phyloP scores from a whole-genome alignment of 2,797 vertebrate genomes.

The Arremon aurantiirostris region DNA sequence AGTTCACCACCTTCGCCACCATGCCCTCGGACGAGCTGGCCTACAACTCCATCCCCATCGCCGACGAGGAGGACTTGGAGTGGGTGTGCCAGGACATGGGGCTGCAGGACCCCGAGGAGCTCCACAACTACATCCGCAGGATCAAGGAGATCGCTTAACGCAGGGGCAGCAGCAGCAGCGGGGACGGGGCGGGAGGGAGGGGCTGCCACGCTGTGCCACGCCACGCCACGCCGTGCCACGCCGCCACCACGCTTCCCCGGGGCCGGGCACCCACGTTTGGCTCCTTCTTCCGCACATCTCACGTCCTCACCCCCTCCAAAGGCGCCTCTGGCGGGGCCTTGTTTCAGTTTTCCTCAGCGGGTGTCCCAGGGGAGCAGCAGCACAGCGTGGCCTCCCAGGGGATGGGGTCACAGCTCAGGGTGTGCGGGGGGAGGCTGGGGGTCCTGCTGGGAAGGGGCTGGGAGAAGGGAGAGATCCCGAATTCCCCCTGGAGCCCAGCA shows the following conservation, averaged over 20 bases:
- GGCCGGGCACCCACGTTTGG: background rate
- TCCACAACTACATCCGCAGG: slow-evolving; percentile 94
- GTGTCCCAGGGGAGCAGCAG: background rate
- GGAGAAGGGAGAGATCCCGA: background rate
- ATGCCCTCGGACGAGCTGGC: slow-evolving; percentile 93
- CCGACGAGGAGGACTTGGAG: slow-evolving; percentile 95
- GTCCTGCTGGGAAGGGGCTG: background rate
- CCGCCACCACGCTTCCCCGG: background rate
- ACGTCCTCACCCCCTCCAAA: background rate
- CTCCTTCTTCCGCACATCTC: background rate
- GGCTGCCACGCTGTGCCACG: background rate
- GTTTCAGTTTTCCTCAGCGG: background rate
- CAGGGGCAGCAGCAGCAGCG: slow-evolving; percentile 22
- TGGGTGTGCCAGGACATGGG: slow-evolving; percentile 98
- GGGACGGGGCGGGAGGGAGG: background rate
- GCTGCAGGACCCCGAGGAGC: slow-evolving; percentile 90
- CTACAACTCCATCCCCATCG: slow-evolving; percentile 94
- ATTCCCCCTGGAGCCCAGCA: accelerated
- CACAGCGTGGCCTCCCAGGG: background rate
- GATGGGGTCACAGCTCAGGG: background rate
- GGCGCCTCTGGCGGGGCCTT: background rate
- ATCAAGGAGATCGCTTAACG: slow-evolving; percentile 95
- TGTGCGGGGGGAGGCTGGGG: accelerated
- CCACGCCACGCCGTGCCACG: background rate
- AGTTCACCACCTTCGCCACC: slow-evolving; percentile 97